Conservation (phyloP, 2,113 vertebrate genomes). For the Platysteira castanea region DNA sequence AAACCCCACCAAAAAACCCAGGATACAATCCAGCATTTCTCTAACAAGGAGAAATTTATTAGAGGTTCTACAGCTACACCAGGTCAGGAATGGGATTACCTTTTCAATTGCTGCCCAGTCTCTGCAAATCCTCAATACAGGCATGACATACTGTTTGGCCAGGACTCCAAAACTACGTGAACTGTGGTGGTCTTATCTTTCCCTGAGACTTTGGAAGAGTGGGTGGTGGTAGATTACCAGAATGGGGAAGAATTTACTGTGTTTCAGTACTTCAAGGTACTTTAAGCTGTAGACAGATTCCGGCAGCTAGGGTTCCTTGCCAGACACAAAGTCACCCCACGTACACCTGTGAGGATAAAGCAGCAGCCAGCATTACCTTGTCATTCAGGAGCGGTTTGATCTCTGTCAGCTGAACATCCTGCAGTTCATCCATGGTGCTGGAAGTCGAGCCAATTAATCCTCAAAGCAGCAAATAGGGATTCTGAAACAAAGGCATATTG, state of each 20-base stretch:
- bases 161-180: neutral
- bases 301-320: neutral
- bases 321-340: neutral
- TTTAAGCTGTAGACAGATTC: neutral
- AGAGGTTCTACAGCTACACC: neutral
- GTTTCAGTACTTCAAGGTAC: neutral
- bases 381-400: slow-evolving; percentile 93
- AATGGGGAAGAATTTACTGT: neutral
- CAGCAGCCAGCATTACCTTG: slow-evolving; percentile 76
- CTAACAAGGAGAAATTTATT: neutral
- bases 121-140: neutral
- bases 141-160: neutral
- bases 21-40: neutral
- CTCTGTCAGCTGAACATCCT: slow-evolving; percentile 93
- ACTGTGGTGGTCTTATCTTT: neutral
- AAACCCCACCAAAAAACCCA: neutral
- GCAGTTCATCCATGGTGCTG: slow-evolving; percentile 88
- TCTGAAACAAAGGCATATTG: slow-evolving; percentile 55
- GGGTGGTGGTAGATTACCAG: neutral
- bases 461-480: slow-evolving; percentile 15
- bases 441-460: neutral
- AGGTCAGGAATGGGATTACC: neutral
- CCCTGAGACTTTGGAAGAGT: neutral
- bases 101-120: neutral
- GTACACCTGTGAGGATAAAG: neutral